Evolutionary conservation across 2,113 vertebrate genomes (phyloP).

Genomic region (Cyprinodon brontotheroides): DNA sequence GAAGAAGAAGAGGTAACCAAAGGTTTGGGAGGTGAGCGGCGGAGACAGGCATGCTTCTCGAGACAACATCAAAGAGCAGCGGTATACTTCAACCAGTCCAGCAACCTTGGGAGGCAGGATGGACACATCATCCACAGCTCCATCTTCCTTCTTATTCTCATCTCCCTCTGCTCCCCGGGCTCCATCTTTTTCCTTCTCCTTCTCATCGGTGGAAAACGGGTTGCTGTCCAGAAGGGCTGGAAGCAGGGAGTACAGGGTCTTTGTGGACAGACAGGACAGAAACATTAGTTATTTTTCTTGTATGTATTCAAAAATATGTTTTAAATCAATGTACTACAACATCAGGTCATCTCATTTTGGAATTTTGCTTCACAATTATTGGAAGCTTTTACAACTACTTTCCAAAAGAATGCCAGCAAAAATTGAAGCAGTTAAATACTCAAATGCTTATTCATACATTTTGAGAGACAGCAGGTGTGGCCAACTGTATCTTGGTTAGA

Average conservation of each 20-base stretch:
- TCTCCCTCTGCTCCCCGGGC: slow-evolving; percentile 45
- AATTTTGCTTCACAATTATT: too few species aligned
- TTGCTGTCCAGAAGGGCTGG: slow-evolving; percentile 90
- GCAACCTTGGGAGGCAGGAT: slow-evolving; percentile 84
- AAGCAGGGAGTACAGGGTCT: slow-evolving; percentile 92
- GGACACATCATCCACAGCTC: slow-evolving; percentile 77
- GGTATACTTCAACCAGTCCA: slow-evolving; percentile 87
- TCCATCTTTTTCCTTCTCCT: slow-evolving; percentile 71
- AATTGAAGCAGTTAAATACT: too few species aligned
- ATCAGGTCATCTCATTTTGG: not conserved
- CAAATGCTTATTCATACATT: too few species aligned
- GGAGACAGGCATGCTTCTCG: slow-evolving; percentile 87
- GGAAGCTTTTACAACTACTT: not conserved
- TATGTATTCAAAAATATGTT: not conserved
- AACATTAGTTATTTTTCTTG: slow-evolving; percentile 2
- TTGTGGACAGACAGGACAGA: slow-evolving; percentile 36
- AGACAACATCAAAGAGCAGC: slow-evolving; percentile 85
- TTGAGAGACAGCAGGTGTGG: too few species aligned
- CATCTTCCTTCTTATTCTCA: slow-evolving; percentile 52
- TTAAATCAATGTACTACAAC: not conserved
- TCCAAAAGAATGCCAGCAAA: too few species aligned
- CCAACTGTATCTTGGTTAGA: too few species aligned
- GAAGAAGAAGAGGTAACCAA: slow-evolving; percentile 95
- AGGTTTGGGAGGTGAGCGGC: slow-evolving; percentile 91
- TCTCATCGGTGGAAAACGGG: slow-evolving; percentile 84